These are phyloP conservation scores for Chrysolina haemoptera DNA, from an alignment of 2,888 invertebrate species.

Conservation along the genomic window DNA sequence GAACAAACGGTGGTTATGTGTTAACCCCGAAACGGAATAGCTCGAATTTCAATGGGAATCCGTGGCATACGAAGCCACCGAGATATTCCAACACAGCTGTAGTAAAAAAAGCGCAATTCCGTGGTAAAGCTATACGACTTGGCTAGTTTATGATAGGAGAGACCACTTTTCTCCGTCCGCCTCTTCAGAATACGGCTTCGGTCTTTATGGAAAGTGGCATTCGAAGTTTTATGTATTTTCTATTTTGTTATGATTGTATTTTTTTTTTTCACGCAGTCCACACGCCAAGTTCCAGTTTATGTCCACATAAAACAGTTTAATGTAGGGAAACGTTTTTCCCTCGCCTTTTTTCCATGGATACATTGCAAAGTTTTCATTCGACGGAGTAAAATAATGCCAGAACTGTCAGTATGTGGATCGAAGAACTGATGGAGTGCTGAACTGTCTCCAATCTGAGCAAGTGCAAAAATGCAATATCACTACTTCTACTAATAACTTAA, in stretches of 20 bases:
- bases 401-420: too few relatives aligned
- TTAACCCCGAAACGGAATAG: constrained; percentile 33
- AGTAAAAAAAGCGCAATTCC: constrained; percentile 60
- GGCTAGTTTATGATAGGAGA: constrained; percentile 56
- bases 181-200: constrained; percentile 41
- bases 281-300: constrained; percentile 23
- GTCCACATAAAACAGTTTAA: constrained; percentile 23
- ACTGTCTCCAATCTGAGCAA: too few relatives aligned
- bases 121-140: constrained; percentile 53
- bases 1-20: not conserved
- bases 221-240: constrained; percentile 44
- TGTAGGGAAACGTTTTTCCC: constrained; percentile 6
- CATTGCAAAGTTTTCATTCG: not conserved
- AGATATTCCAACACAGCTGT: constrained; percentile 44
- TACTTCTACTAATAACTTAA: too few relatives aligned
- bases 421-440: too few relatives aligned
- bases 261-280: constrained; percentile 35
- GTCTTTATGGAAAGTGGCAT: constrained; percentile 44
- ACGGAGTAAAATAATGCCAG: too few relatives aligned
- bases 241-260: constrained; percentile 47
- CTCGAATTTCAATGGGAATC: constrained; percentile 36
- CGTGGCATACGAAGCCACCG: constrained; percentile 38
- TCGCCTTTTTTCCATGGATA: not conserved
- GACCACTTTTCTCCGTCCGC: constrained; percentile 40
- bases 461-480: too few relatives aligned